Percentiles rank a stretch among this genome's conserved stretches.
phyloP scores from a whole-genome alignment of 2,113 vertebrate species.

The Erythrocebus patas region DNA sequence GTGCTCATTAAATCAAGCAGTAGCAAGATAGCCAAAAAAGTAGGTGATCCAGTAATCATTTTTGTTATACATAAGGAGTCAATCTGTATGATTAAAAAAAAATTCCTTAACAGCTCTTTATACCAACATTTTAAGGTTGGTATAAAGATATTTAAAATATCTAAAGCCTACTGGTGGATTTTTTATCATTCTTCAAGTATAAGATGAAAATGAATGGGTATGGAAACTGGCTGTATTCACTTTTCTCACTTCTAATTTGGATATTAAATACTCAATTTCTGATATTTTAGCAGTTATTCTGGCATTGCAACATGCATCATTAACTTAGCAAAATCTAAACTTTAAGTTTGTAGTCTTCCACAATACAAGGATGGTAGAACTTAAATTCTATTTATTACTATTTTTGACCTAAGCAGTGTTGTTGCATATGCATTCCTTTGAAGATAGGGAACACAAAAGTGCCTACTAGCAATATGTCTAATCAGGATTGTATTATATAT shows the following conservation, averaged over 20 bases:
- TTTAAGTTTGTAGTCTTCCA: neutral
- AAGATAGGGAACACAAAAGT: neutral
- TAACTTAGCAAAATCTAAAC: slow-evolving; percentile 6
- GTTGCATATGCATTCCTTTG: neutral
- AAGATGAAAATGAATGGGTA: slow-evolving; percentile 4
- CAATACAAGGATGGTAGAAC: neutral
- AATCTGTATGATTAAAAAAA: neutral
- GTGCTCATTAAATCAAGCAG: neutral
- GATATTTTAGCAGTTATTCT: slow-evolving; percentile 35
- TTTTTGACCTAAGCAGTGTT: neutral
- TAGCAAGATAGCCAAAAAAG: neutral
- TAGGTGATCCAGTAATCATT: neutral
- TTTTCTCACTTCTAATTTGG: slow-evolving; percentile 37
- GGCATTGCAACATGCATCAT: neutral
- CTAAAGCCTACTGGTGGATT: neutral
- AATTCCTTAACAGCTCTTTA: neutral
- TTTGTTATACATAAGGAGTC: neutral
- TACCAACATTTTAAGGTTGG: neutral
- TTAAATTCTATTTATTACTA: neutral
- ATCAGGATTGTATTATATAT: neutral
- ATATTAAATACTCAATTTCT: neutral
- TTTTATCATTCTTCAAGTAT: neutral
- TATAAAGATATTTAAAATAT: neutral
- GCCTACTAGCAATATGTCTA: neutral
- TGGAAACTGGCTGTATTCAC: neutral